Base-by-base conservation (phyloP, 2,797 vertebrate genomes). In the Tadarida brasiliensis region DNA sequence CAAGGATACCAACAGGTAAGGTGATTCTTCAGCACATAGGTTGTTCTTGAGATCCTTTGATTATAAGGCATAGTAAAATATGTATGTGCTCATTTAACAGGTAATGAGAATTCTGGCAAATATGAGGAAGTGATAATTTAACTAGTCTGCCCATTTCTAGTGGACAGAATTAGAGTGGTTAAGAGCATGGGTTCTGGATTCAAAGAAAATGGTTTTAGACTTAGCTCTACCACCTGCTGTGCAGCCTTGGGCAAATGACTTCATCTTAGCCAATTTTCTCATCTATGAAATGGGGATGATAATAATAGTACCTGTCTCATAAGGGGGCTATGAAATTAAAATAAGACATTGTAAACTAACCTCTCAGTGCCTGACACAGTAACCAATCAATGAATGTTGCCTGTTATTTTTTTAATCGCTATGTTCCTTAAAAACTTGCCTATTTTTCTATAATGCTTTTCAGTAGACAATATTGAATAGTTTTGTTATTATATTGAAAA, bases 1-100 rank as follows among this genome's bases (percentile, higher is more conserved):
- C 99, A 99, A 95, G 99, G 99, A 78, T 99, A 99, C 98, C 99
- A 99, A 20, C 99, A 99, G 99, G 99, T 99, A 93, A 44, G 94
- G 2, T 20, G 26, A 2, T 59, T 90, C 63, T 90, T 92, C 4
- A 57, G 6, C 47, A 49, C 17, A 3, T 71, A 80, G 19, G 73
- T 90, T 83, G 30, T 33, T 95, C 44, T 87, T 92, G 47, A 89
- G 59, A 84, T 80, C 22, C 39, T 71, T 93, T 67, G 17, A n/a
- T 91, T 90, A n/a, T 95, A 47, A 91, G 51, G 5, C 24, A 20
- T 54, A 20, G 78, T 91, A 54, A 96, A 94, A 91, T 95, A 78
- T 39, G 82, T 63, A 54, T 93, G 19, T 61, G 49, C 22, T 87
- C 49, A 44, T 94, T 74, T 92, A 51, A 77, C 4, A 65, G 47